phyloP scores from a whole-genome alignment of 92 coral and sea anemone genomes.

The Montipora capitata region DNA sequence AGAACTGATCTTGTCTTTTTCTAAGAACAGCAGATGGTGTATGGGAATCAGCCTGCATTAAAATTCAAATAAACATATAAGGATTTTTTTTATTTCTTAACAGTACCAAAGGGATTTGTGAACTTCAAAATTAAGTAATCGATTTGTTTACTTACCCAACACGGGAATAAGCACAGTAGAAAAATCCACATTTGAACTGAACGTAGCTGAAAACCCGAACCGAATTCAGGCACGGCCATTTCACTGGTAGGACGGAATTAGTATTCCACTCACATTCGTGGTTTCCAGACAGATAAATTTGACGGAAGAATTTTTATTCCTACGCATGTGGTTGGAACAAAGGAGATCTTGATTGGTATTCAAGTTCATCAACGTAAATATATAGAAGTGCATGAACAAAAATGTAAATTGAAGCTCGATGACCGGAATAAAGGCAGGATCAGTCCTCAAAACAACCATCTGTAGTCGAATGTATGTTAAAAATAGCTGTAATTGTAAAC shows the following conservation, averaged over 20 bases:
- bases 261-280: background rate
- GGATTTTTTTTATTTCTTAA: background rate
- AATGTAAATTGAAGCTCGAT: background rate
- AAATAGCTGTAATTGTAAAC: constrained; percentile 25
- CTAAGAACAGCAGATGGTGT: background rate
- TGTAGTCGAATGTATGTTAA: background rate
- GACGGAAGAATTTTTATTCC: background rate
- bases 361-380: constrained; percentile 17
- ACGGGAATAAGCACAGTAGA: background rate
- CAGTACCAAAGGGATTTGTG: background rate
- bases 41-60: constrained; percentile 22
- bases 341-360: background rate
- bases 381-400: background rate
- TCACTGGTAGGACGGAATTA: background rate
- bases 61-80: background rate
- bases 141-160: constrained; percentile 39
- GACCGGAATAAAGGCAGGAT: constrained; percentile 22
- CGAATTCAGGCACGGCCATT: background rate
- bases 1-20: background rate
- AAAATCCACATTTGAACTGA: background rate
- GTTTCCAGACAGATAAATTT: background rate
- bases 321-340: background rate
- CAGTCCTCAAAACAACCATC: constrained; percentile 18
- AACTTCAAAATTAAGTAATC: background rate
- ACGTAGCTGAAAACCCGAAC: background rate